These are phyloP conservation scores for Microcebus tavaratra DNA, from an alignment of 2,113 vertebrate genomes.

Conservation along the genomic window DNA sequence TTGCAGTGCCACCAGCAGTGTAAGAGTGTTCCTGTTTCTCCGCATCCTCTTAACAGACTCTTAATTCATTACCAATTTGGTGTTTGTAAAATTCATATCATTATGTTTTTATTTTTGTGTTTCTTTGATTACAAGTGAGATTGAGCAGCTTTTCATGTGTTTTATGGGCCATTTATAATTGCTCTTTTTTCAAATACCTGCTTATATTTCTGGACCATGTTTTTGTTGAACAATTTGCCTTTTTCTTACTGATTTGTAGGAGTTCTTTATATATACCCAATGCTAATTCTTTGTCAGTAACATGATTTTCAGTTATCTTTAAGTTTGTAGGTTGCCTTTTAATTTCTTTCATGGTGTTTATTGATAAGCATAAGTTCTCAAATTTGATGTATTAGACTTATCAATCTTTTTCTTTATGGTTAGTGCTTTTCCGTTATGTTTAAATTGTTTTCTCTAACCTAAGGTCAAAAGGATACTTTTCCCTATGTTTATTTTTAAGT, in stretches of 20 bases:
- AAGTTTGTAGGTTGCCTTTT: not conserved
- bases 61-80: slow-evolving; percentile 25
- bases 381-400: not conserved
- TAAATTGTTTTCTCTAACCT: slow-evolving; percentile 32
- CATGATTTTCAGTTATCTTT: not conserved
- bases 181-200: not conserved
- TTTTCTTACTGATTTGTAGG: slow-evolving; percentile 14
- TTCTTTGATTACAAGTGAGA: slow-evolving; percentile 18
- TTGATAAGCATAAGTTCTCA: not conserved
- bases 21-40: too few relatives aligned
- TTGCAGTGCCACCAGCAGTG: too few relatives aligned
- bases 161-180: slow-evolving; percentile 3
- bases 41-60: not conserved
- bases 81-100: not conserved
- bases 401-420: not conserved
- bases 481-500: not conserved
- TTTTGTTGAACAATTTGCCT: not conserved
- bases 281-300: not conserved
- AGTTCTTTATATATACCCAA: not conserved
- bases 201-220: not conserved
- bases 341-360: slow-evolving; percentile 19
- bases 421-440: not conserved
- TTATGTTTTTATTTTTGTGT: slow-evolving; percentile 32
- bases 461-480: not conserved
- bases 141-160: not conserved